Conservation (phyloP, 53 echinoderm and acorn worm species). For the Stichopus horrens region DNA sequence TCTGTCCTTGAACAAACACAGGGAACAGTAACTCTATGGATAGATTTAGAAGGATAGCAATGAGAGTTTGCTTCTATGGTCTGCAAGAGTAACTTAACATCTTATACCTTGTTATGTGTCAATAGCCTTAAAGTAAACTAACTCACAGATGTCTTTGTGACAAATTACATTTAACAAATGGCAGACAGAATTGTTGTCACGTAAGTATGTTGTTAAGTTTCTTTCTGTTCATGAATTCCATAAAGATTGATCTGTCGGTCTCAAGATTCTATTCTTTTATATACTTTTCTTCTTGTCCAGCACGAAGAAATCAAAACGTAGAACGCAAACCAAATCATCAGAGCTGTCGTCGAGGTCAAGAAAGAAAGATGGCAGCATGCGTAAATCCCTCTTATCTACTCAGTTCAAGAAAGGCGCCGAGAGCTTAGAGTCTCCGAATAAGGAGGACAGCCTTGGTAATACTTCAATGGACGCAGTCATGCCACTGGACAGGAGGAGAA, state of each 20-base stretch:
- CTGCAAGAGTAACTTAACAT: background rate
- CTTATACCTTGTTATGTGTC: background rate
- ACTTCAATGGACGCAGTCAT: background rate
- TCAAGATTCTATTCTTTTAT: background rate
- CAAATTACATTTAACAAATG: background rate
- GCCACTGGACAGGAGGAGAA: conserved; percentile 26
- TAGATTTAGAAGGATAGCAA: no score
- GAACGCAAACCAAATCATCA: background rate
- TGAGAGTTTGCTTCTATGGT: no score
- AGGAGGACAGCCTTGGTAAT: background rate
- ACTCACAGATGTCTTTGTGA: background rate
- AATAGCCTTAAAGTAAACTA: background rate
- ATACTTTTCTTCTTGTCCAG: background rate
- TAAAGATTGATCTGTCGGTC: background rate
- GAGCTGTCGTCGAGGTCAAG: background rate
- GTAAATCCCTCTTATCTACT: conserved; percentile 10
- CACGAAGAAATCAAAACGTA: conserved; percentile 12
- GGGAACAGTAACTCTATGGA: no score
- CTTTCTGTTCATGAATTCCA: background rate
- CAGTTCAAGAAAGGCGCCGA: conserved; percentile 8
- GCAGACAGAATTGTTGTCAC: background rate
- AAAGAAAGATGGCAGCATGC: background rate
- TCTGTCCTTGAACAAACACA: no score
- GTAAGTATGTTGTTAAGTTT: background rate
- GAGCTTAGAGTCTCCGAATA: conserved; percentile 7